Base-by-base conservation (phyloP, 2,113 vertebrate genomes). In the Prietella phreatophila region DNA sequence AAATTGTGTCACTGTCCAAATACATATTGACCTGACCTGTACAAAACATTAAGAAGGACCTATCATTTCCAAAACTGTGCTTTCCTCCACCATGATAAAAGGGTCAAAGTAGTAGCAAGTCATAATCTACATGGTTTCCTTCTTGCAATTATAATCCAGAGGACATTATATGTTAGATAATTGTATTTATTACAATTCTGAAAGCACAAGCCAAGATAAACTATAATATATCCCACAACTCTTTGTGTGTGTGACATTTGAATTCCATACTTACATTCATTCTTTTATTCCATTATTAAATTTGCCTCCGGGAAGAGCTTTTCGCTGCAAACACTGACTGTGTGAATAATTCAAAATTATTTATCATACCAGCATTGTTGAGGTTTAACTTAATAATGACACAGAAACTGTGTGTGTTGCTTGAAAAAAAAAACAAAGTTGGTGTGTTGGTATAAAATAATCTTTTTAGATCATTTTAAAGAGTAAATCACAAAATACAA, bases 271-370 rank as follows among this genome's bases (percentile, higher is more conserved):
- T 82, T 61, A 82, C 33, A 42, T 42, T 82, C 33, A 25, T 82
- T 61, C 36, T 82, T 61, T 82, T 39, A 81, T 58, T 60, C n/a
- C 80, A 61, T 82, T 82, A 82, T 82, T 82, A 61, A 82, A 61
- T 82, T 61, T 61, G 80, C 56, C 80, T 61, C 33, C 56, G 15
- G 80, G 80, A 42, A 82, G 56, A 82, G 79, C 79, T 58, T 58
- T 80, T 60, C 11, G 4, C 56, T 60, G 56, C 7, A 22, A 82
- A 61, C 22, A 39, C 80, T 61, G 80, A 61, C 80, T 61, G 36
- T 82, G 80, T 61, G 80, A 82, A 82, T 82, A 82, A 82, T 82
- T 82, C 56, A 25, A 61, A 82, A 61, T 61, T 82, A 81, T 81
- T 81, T 81, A 42, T 82, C 80, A 42, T 61, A 33, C 56, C 56